A percentile compares a stretch with the other conserved stretches of the same genome.
phyloP scores from a whole-genome alignment of 1,140 invertebrate species.

The Plodia interpunctella region DNA sequence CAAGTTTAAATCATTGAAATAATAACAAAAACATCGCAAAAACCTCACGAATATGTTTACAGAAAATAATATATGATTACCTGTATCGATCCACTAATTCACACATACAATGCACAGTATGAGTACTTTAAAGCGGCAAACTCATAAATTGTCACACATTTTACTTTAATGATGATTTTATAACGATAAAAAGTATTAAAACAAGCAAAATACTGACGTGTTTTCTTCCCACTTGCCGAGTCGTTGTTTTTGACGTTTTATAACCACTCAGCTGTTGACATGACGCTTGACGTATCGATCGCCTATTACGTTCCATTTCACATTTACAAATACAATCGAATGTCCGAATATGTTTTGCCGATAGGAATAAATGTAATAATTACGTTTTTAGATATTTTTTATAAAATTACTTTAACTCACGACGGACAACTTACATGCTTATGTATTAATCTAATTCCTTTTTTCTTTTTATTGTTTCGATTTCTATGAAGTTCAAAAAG shows the following conservation, averaged over 20 bases:
- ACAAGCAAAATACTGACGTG: conserved; percentile 50
- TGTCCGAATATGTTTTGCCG: too few species aligned
- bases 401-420: too few species aligned
- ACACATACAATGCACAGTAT: not conserved
- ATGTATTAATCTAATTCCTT: too few species aligned
- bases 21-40: not conserved
- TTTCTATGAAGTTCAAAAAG: too few species aligned
- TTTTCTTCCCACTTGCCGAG: conserved; percentile 42
- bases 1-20: too few species aligned
- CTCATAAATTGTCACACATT: not conserved
- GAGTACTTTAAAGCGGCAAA: not conserved
- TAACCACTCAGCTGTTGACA: not conserved
- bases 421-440: too few species aligned
- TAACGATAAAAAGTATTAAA: not conserved
- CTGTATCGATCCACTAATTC: not conserved
- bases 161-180: not conserved
- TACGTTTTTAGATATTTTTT: too few species aligned
- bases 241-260: conserved; percentile 18
- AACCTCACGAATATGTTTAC: not conserved
- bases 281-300: conserved; percentile 13
- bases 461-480: too few species aligned
- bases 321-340: not conserved
- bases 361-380: too few species aligned
- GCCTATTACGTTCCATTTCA: conserved; percentile 6
- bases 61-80: not conserved